Evolutionary conservation across 2,113 vertebrate species (phyloP).

Genomic region (Rattus rattus): DNA sequence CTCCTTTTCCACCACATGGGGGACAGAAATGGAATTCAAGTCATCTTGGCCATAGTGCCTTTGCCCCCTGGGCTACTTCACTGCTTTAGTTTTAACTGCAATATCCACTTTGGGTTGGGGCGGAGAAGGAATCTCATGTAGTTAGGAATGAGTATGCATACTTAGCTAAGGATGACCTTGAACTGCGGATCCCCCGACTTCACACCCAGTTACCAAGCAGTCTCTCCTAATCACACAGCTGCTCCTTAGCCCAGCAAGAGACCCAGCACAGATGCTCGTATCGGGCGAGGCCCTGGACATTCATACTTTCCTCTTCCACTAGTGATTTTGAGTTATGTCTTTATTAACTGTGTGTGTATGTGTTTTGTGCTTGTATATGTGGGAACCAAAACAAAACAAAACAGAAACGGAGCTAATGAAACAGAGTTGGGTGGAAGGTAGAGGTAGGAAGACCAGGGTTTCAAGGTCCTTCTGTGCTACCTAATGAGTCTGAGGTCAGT

Average conservation of each 20-base stretch:
- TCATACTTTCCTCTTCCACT: not conserved
- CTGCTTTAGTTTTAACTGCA: not conserved
- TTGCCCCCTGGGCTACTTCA: not conserved
- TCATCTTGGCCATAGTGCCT: not conserved
- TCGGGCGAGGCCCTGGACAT: not conserved
- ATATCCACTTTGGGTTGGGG: not conserved
- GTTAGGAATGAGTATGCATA: not conserved
- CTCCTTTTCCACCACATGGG: not conserved
- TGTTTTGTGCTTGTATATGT: not conserved
- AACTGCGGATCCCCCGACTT: not conserved
- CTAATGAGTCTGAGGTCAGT: not conserved
- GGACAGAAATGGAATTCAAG: not conserved
- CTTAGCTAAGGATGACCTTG: not conserved
- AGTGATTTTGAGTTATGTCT: not conserved
- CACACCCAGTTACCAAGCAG: not conserved
- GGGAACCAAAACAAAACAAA: not conserved
- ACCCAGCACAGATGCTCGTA: not conserved
- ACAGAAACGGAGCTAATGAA: not conserved
- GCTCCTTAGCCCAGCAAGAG: not conserved
- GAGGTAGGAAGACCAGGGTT: not conserved
- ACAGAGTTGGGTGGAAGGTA: not conserved
- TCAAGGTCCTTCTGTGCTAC: not conserved
- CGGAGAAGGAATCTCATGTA: not conserved
- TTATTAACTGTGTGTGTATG: not conserved
- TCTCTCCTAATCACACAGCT: not conserved